Evolutionary conservation across 1,140 invertebrate species (phyloP).

Genomic region (Drosophila bifasciata): DNA sequence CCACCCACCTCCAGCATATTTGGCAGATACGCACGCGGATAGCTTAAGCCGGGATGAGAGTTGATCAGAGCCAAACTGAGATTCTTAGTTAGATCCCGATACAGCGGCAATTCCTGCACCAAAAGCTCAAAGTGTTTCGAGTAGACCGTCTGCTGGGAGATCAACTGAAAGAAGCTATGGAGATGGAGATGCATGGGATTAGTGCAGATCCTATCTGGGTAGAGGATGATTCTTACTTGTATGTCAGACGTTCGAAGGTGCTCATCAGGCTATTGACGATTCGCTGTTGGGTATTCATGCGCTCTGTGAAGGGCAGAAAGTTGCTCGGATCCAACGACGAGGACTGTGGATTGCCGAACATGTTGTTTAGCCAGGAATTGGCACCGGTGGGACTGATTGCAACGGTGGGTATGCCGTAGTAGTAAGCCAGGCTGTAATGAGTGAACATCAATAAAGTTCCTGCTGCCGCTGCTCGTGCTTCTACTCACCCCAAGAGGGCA

Average conservation of each 20-base stretch:
- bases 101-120: constrained; percentile 76
- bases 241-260: constrained; percentile 78
- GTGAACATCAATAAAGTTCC: neutral
- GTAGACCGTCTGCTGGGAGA: constrained; percentile 77
- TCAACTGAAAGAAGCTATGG: constrained; percentile 77
- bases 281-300: constrained; percentile 87
- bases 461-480: neutral
- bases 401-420: constrained; percentile 86
- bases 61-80: constrained; percentile 87
- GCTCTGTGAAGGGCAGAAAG: constrained; percentile 85
- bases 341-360: constrained; percentile 87
- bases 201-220: neutral
- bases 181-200: neutral
- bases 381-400: constrained; percentile 86
- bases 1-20: constrained; percentile 87
- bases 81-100: constrained; percentile 86
- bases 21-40: constrained; percentile 86
- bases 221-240: constrained; percentile 45
- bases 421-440: constrained; percentile 84
- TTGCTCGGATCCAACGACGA: constrained; percentile 87
- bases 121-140: constrained; percentile 73
- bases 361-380: constrained; percentile 87
- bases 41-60: constrained; percentile 87
- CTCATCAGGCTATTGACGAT: constrained; percentile 85
- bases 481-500: constrained; percentile 73